These are phyloP conservation scores for Carassius auratus DNA, from an alignment of 2,113 vertebrate genomes.

Conservation along the genomic window DNA sequence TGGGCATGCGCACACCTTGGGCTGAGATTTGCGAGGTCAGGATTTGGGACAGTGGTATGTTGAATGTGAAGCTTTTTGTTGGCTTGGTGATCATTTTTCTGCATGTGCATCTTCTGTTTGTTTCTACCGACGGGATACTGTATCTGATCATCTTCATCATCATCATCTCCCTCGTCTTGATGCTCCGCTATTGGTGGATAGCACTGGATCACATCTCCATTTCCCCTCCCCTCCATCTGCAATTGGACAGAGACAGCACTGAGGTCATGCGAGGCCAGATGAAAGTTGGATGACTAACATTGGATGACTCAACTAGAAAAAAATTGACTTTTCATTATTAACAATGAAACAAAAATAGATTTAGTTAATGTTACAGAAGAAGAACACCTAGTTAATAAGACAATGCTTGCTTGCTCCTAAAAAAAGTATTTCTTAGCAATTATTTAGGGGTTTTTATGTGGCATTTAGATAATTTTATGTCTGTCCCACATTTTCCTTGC, in stretches of 20 bases:
- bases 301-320: not conserved
- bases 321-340: not conserved
- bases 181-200: slow-evolving; percentile 47
- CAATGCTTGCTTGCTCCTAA: not conserved
- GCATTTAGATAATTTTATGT: not conserved
- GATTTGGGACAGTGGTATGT: slow-evolving; percentile 62
- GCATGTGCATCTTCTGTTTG: slow-evolving; percentile 17
- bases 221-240: slow-evolving; percentile 47
- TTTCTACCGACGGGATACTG: slow-evolving; percentile 25
- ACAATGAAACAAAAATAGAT: not conserved
- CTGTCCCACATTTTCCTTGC: not conserved
- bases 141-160: slow-evolving; percentile 29
- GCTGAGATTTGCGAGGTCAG: slow-evolving; percentile 74
- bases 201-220: slow-evolving; percentile 48
- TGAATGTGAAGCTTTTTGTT: slow-evolving; percentile 59
- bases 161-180: slow-evolving; percentile 31
- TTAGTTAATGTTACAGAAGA: not conserved
- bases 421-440: not conserved
- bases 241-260: not conserved
- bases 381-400: not conserved
- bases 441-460: not conserved
- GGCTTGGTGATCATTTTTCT: slow-evolving; percentile 24
- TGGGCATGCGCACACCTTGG: slow-evolving; percentile 66
- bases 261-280: not conserved
- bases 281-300: not conserved